Conservation (phyloP, 2,888 invertebrate species). For the Caenorhabditis drosophilae region DNA sequence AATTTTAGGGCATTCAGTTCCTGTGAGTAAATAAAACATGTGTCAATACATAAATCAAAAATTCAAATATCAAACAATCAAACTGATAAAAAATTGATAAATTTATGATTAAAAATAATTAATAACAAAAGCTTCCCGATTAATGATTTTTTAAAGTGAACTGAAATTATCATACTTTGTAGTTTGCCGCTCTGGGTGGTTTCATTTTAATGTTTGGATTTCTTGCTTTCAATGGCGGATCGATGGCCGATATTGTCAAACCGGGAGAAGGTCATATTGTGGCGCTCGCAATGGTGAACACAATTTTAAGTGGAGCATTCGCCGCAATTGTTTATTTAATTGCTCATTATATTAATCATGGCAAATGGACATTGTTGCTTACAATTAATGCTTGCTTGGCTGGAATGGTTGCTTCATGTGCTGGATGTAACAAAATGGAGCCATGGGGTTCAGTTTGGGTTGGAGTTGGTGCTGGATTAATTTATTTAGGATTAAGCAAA, state of each 20-base stretch:
- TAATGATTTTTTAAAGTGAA: background rate
- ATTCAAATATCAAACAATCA: conserved; percentile 16
- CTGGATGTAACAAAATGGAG: conserved; percentile 71
- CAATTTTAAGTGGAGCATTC: conserved; percentile 72
- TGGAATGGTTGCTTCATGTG: conserved; percentile 72
- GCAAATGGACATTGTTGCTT: conserved; percentile 72
- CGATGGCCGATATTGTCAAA: conserved; percentile 70
- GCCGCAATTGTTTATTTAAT: conserved; percentile 71
- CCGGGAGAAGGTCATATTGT: conserved; percentile 71
- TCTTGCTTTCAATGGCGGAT: conserved; percentile 74
- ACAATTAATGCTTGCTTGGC: conserved; percentile 73
- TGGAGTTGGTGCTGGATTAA: conserved; percentile 71
- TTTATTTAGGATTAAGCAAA: conserved; percentile 69
- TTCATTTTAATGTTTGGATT: conserved; percentile 74
- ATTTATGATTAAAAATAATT: no score
- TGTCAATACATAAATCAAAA: no score
- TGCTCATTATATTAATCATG: conserved; percentile 67
- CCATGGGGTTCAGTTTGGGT: conserved; percentile 71
- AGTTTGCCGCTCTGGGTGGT: conserved; percentile 73
- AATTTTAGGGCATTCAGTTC: conserved; percentile 71
- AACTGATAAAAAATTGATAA: no score
- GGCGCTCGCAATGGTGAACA: conserved; percentile 72
- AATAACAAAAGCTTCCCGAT: background rate
- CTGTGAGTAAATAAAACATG: conserved; percentile 69
- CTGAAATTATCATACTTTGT: conserved; percentile 25